Conservation (phyloP, 1,140 invertebrate species). For the Microplitis demolitor region DNA sequence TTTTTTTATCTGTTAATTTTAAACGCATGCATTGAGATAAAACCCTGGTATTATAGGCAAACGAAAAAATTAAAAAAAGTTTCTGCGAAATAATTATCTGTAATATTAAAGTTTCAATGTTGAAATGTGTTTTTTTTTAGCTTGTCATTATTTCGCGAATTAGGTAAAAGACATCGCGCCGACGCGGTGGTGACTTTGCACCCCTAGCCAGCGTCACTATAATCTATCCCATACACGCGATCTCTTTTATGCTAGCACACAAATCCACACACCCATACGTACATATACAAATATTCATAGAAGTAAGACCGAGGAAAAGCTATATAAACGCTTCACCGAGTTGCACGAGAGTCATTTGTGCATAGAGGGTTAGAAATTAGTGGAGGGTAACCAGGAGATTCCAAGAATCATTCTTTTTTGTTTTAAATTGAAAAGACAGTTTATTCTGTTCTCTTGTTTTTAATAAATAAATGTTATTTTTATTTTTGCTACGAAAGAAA, state of each 20-base stretch:
- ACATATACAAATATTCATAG: neutral
- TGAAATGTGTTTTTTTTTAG: neutral
- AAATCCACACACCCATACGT: neutral
- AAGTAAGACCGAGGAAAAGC: neutral
- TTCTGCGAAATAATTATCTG: too few species aligned
- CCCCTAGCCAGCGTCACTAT: neutral
- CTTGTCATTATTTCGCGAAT: slow-evolving; percentile 13
- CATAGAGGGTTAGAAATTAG: neutral
- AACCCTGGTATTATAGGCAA: too few species aligned
- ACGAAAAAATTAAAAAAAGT: too few species aligned
- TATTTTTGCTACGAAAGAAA: too few species aligned
- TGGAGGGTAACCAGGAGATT: neutral
- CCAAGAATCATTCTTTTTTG: neutral
- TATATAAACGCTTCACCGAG: neutral
- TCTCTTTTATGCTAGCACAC: neutral
- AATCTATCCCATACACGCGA: slow-evolving; percentile 15
- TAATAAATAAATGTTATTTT: too few species aligned
- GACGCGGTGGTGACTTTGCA: slow-evolving; percentile 5
- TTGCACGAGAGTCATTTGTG: slow-evolving; percentile 13
- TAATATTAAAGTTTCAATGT: neutral
- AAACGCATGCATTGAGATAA: too few species aligned
- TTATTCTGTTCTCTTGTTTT: neutral
- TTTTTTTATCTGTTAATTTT: too few species aligned
- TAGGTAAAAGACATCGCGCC: neutral
- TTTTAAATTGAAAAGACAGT: neutral